A percentile compares a stretch with the other conserved stretches of the same genome.
Evolutionary conservation across 2,888 invertebrate genomes (phyloP).

Genomic region (Nephrotoma appendiculata): DNA sequence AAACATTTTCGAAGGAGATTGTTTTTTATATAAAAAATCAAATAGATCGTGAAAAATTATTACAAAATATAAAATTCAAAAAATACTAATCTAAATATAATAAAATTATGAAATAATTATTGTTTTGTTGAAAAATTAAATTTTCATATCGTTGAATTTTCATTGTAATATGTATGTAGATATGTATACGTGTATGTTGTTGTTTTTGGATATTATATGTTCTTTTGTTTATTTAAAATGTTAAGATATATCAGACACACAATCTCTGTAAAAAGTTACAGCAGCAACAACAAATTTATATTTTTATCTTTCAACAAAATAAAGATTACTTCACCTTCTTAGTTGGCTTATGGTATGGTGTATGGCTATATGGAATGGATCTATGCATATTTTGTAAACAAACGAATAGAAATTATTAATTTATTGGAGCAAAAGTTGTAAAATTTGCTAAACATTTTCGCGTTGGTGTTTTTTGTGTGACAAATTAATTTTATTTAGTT

Average conservation of each 20-base stretch:
- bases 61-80: not conserved
- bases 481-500: not conserved
- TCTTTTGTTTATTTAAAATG: not conserved
- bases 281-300: not conserved
- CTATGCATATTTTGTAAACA: not conserved
- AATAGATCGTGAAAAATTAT: not conserved
- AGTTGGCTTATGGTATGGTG: not conserved
- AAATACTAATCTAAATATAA: not conserved
- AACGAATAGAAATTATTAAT: not conserved
- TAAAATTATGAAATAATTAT: not conserved
- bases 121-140: not conserved
- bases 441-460: not conserved
- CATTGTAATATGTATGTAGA: not conserved
- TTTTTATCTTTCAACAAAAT: not conserved
- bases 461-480: not conserved
- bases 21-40: not conserved
- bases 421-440: not conserved
- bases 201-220: not conserved
- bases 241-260: not conserved
- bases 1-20: too few species aligned
- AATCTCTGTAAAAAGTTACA: not conserved
- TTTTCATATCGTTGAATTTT: not conserved
- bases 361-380: too few species aligned
- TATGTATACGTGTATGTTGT: not conserved
- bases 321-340: not conserved